Base-by-base conservation (phyloP, 92 coral and sea anemone genomes). In the Phenganax marumi region DNA sequence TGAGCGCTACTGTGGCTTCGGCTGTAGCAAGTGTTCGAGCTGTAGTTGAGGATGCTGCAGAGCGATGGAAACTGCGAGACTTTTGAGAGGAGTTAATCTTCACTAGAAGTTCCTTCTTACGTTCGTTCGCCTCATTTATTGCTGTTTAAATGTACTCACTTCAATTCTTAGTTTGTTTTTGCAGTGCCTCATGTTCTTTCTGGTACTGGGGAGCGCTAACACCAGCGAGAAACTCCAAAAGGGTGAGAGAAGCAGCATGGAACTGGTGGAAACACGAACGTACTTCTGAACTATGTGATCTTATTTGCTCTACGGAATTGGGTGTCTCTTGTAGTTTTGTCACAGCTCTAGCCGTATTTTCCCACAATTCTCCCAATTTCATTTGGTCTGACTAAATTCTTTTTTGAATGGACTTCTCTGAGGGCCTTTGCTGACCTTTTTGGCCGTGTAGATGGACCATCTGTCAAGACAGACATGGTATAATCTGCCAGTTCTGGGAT, bases 1-100 rank as follows among this genome's bases (percentile, higher is more conserved):
- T 86, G 17, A 81, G 54, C 17, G 86, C 86, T 50, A 75, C 81
- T 26, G 83, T 77, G 58, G 81, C 89, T 51, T 86, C 60, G 60
- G 60, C 60, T 54, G 11, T 54, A 54, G 60, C 60, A n/a, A 54
- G 60, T 54, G 60, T n/a, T 54, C 60, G 10, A 54, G 60, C 60
- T 10, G 60, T 54, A 10, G 60, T 54, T 10, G 60, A 54, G n/a
- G 60, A 54, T n/a, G n/a, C n/a, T 10, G 60, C n/a, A 10, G 60
- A 54, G n/a, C 60, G 11, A 54, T n/a, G 60, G n/a, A n/a, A 54
- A 54, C 60, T n/a, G 60, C n/a, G 60, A 10, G 60, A 54, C 11
- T n/a, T 10, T n/a, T 54, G 60, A n/a, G 60, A 54, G 60, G n/a
- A n/a, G 60, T 10, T 54, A 10, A 10, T 54, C 60, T 54, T n/a